These are phyloP conservation scores for Lobophora halterata DNA, from an alignment of 2,888 invertebrate genomes.

Conservation along the genomic window DNA sequence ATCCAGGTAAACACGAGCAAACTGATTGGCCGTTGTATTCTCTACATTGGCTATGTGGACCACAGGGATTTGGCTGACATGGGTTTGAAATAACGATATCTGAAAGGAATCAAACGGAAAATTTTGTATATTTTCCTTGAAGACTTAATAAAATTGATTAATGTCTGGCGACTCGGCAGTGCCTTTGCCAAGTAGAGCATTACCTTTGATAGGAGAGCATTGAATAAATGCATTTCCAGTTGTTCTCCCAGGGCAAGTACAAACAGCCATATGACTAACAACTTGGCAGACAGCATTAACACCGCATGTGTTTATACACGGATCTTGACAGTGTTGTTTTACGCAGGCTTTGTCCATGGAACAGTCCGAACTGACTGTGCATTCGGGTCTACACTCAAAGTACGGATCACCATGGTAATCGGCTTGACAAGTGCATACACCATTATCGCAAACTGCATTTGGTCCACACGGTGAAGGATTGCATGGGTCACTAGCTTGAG, in stretches of 20 bases:
- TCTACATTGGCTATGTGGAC: slow-evolving; percentile 82
- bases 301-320: slow-evolving; percentile 89
- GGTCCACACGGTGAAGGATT: slow-evolving; percentile 85
- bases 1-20: slow-evolving; percentile 84
- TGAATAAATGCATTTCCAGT: slow-evolving; percentile 87
- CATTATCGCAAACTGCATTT: slow-evolving; percentile 81
- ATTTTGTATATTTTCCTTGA: slow-evolving; percentile 5
- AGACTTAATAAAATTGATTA: too few species aligned
- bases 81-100: slow-evolving; percentile 70
- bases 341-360: slow-evolving; percentile 85
- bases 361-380: slow-evolving; percentile 87
- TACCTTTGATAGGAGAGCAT: slow-evolving; percentile 82
- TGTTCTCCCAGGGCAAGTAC: slow-evolving; percentile 85
- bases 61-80: slow-evolving; percentile 84
- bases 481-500: slow-evolving; percentile 73
- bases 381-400: slow-evolving; percentile 87
- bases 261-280: slow-evolving; percentile 88
- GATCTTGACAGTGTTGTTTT: slow-evolving; percentile 85
- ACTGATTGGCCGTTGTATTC: slow-evolving; percentile 83
- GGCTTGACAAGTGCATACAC: slow-evolving; percentile 81
- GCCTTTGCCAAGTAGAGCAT: neutral
- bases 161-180: too few species aligned
- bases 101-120: slow-evolving; percentile 34
- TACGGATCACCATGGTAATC: slow-evolving; percentile 85
- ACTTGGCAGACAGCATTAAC: slow-evolving; percentile 86